A percentile compares a stretch with the other conserved stretches of the same genome.
Conservation (phyloP, 2,113 vertebrate genomes). For the Rhinoderma darwinii region DNA sequence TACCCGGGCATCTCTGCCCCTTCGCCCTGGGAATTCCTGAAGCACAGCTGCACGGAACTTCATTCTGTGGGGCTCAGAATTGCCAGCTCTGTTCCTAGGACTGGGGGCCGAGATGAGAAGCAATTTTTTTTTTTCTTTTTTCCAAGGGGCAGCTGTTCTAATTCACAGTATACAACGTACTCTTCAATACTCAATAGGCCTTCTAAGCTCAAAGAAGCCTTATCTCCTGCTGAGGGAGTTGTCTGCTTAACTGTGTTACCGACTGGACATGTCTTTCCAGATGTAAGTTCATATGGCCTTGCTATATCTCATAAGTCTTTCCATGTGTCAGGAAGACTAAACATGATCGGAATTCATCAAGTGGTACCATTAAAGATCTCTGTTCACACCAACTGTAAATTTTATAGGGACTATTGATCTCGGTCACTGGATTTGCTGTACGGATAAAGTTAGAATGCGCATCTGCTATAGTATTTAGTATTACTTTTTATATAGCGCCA, state of each 20-base stretch:
- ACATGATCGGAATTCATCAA: conserved; percentile 11
- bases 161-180: conserved; percentile 16
- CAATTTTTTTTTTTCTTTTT: conserved; percentile 12
- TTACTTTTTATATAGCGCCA: not conserved
- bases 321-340: conserved; percentile 24
- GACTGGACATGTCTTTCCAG: not conserved
- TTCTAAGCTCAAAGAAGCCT: conserved; percentile 27
- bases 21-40: conserved; percentile 51
- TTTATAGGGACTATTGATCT: conserved; percentile 30
- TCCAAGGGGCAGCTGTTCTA: conserved; percentile 48
- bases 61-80: conserved; percentile 37
- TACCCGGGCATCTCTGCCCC: conserved; percentile 52
- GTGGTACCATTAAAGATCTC: conserved; percentile 11
- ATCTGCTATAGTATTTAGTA: not conserved
- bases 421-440: not conserved
- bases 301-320: conserved; percentile 43
- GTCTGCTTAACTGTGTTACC: conserved; percentile 24
- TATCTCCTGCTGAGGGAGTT: conserved; percentile 39
- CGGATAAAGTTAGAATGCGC: not conserved
- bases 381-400: conserved; percentile 24
- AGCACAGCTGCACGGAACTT: conserved; percentile 53
- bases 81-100: conserved; percentile 7
- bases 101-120: not conserved
- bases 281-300: conserved; percentile 30
- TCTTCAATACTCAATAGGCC: not conserved